Conservation (phyloP, 2,113 vertebrate species). For the Saccopteryx leptura region DNA sequence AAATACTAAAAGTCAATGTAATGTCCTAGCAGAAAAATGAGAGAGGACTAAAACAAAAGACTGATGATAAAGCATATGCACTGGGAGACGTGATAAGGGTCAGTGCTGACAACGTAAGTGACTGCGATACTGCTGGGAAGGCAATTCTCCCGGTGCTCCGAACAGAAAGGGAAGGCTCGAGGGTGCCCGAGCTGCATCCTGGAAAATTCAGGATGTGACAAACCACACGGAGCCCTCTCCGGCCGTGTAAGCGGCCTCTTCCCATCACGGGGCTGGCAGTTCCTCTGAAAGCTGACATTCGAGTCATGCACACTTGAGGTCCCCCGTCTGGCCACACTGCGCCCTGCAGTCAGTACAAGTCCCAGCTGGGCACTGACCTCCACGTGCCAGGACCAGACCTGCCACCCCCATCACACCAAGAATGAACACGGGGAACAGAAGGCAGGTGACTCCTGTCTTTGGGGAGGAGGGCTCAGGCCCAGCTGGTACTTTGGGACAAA, state of each 20-base stretch:
- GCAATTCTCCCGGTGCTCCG: neutral
- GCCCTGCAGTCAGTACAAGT: neutral
- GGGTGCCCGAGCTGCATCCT: neutral
- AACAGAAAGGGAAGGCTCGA: neutral
- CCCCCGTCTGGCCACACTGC: rapidly evolving
- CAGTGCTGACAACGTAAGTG: neutral
- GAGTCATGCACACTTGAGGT: neutral
- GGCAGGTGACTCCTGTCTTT: rapidly evolving
- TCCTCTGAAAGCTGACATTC: neutral
- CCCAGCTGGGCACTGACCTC: neutral
- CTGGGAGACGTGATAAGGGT: neutral
- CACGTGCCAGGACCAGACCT: rapidly evolving
- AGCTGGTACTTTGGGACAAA: neutral
- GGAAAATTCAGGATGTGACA: neutral
- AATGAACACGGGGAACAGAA: neutral
- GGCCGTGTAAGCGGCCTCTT: neutral
- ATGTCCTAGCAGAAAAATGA: neutral
- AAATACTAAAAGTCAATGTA: neutral
- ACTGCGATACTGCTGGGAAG: neutral
- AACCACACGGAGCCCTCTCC: neutral
- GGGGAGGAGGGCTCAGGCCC: neutral
- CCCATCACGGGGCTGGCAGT: neutral
- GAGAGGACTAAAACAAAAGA: neutral
- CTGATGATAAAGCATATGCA: neutral
- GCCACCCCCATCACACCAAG: neutral